Base-by-base conservation (phyloP, 1,140 invertebrate species). In the Lutraria rhynchaena region DNA sequence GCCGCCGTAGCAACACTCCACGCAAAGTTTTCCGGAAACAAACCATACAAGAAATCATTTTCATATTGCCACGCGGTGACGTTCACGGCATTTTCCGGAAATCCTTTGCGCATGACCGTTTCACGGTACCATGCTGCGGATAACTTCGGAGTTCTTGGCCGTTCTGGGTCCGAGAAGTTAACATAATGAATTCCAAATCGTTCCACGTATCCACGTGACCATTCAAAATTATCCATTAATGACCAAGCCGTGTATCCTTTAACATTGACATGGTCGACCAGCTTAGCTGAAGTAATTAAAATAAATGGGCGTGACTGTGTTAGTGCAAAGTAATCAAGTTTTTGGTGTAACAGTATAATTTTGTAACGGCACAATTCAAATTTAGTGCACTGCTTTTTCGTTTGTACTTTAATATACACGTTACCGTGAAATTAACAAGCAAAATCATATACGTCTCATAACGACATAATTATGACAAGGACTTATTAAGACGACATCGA, bases 191-290 rank as follows among this genome's bases (percentile, higher is more conserved):
- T 86, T 0, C 96, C 96, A 90, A 96, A 97, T 83, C 94, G 94
- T 83, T 94, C 92, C 1, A 76, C 51, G 75, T 90, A 91, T 15
- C 87, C 93, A 13, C 69, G 86, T 0, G 90, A 87, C 96, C 96
- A 97, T 92, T 97, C 96, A 89, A 96, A 96, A 89, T 96, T 96
- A 81, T 97, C 96, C 84, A 97, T 92, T 0, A 97, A 88, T 82
- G 95, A 95, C 96, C 96, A 97, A 49, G 94, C 92, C 0, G 95
- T 94, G 86, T 96, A 97, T 0, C 93, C 95, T 22, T 93, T 91
- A 0, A 97, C 94, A 53, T 95, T 94, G 44, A 94, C 95, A 0
- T 94, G 93, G 85, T 96, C 95, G 13, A 95, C 91, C 37, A 95
- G 87, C 15, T 87, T 83, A 13, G 90, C 88, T 90, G 83, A 44